Base-by-base conservation (phyloP, 1,140 invertebrate species). In the Coelopa frigida region DNA sequence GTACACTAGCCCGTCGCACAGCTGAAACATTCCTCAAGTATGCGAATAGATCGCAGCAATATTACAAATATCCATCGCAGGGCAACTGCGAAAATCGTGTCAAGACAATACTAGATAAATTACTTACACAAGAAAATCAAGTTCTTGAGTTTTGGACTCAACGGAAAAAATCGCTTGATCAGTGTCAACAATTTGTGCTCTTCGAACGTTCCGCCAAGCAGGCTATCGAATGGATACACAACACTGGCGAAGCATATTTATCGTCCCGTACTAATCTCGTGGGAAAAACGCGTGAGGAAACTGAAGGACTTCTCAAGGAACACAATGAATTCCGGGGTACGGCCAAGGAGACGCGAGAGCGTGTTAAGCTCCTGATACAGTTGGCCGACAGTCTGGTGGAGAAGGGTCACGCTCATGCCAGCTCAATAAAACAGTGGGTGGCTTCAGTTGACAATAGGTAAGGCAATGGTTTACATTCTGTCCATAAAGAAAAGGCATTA, bases 11-110 rank as follows among this genome's bases (percentile, higher is more conserved):
- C 4, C 78, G 94, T 21, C 77, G 92, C 35, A 97, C 93, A 1
- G 94, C 93, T 0, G 93, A 97, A 73, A 94, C 91, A 17, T 97
- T 96, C 70, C 78, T 97, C 1, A 97, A 97, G 64, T 98, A 97
- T 69, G 87, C 88, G 5, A 85, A 85, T 50, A 78, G 89, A 18
- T 75, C 90, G 44, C 84, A 92, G 64, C 87, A 94, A 62, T 93
- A 95, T 68, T 88, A 85, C 42, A 89, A 91, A 61, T 83, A 84
- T 15, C 75, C 72, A 53, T 72, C 78, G 41, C 70, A 76, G 18
- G 76, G 79, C 0, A 80, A 80, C 40, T 78, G 80, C 48, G 84
- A 88, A 58, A 73, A 71, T 41, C 76, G 84, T 61, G 88, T 91
- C 5, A 84, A 88, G 79, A 89, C 80, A 50, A 95, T 95, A 54